Evolutionary conservation across 2,888 invertebrate species (phyloP).

Genomic region (Spicauda simplicius): DNA sequence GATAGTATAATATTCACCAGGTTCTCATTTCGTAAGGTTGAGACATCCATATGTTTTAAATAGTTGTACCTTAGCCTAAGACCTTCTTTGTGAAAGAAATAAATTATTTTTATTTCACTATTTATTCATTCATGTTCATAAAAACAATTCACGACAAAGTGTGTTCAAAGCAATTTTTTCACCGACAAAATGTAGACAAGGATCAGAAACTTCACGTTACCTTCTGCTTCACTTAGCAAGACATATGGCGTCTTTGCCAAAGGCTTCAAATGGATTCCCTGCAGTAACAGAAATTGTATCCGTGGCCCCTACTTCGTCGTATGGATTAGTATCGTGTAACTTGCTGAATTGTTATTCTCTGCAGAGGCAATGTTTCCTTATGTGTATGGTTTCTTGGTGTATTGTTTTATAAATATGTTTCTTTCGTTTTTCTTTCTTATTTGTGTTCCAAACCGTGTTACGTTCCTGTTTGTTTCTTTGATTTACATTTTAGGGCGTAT

Average conservation of each 20-base stretch:
- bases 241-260: not conserved
- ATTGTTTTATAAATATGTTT: not conserved
- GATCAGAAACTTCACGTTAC: not conserved
- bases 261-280: constrained; percentile 1
- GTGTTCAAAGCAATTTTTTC: not conserved
- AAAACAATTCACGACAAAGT: too few relatives aligned
- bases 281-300: constrained; percentile 1
- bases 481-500: too few relatives aligned
- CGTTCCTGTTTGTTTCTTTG: too few relatives aligned
- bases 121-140: too few relatives aligned
- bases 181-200: not conserved
- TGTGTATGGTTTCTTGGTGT: not conserved
- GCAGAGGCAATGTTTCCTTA: not conserved
- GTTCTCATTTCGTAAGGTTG: too few relatives aligned
- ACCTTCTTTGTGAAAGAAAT: too few relatives aligned
- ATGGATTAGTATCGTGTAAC: not conserved
- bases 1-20: too few relatives aligned
- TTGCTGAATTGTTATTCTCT: not conserved
- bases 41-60: too few relatives aligned
- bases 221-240: not conserved
- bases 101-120: too few relatives aligned
- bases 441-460: not conserved
- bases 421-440: not conserved
- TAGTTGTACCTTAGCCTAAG: too few relatives aligned
- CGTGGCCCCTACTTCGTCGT: not conserved